These are phyloP conservation scores for Cichladusa arquata DNA, from an alignment of 2,113 vertebrate species.

Conservation along the genomic window DNA sequence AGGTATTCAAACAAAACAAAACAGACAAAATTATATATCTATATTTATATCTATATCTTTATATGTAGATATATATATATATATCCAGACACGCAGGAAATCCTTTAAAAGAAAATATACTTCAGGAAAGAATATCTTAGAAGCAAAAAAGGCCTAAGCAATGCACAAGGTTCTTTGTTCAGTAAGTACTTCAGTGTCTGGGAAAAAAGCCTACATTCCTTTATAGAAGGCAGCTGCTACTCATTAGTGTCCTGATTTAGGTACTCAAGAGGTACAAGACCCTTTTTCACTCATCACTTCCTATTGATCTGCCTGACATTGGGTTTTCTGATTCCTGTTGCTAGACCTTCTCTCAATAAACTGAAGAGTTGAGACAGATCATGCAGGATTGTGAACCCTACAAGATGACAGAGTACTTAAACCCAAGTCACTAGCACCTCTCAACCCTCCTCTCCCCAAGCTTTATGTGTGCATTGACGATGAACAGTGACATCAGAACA, in stretches of 20 bases:
- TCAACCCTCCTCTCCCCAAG: accelerated
- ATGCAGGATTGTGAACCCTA: background rate
- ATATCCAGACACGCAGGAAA: accelerated
- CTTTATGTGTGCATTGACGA: background rate
- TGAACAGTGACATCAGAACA: background rate
- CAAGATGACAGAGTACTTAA: background rate
- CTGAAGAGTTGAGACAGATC: background rate
- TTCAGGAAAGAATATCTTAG: background rate
- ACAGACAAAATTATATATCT: background rate
- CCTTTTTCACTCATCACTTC: background rate
- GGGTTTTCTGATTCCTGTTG: background rate
- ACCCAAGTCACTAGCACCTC: background rate
- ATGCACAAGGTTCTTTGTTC: background rate
- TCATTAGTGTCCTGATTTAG: background rate
- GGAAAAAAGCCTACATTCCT: background rate
- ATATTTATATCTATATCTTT: no score
- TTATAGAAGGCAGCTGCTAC: background rate
- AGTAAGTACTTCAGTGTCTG: background rate
- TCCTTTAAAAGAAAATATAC: background rate
- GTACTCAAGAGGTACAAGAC: background rate
- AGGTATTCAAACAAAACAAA: background rate
- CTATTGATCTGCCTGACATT: background rate
- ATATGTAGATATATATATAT: no score
- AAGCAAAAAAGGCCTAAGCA: background rate
- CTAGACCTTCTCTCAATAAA: background rate